Conservation (phyloP, 2,113 vertebrate genomes). For the Formicarius rufipectus region DNA sequence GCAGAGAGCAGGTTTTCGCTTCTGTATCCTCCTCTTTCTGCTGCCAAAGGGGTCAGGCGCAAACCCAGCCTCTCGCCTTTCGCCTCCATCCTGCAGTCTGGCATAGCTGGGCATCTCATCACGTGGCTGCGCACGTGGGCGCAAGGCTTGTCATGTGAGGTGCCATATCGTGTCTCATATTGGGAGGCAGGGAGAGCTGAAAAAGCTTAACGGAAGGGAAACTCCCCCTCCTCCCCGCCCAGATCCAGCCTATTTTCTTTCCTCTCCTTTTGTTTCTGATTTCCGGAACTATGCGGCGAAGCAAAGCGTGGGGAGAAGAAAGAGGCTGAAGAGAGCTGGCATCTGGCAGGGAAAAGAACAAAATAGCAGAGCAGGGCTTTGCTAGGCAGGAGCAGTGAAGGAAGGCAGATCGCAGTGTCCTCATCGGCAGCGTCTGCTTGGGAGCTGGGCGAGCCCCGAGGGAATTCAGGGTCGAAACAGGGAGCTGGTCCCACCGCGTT, state of each 20-base stretch:
- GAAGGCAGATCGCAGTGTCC: not conserved
- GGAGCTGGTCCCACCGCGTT: not conserved
- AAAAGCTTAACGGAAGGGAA: slow-evolving; percentile 32
- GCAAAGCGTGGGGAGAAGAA: slow-evolving; percentile 53
- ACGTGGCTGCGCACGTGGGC: slow-evolving; percentile 18
- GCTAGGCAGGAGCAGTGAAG: not conserved
- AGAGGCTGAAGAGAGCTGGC: slow-evolving; percentile 56
- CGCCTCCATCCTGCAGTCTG: not conserved
- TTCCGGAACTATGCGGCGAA: slow-evolving; percentile 55
- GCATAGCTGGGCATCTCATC: not conserved
- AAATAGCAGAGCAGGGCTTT: slow-evolving; percentile 13
- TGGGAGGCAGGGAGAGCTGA: not conserved
- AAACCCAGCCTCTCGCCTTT: not conserved
- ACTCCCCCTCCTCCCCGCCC: not conserved
- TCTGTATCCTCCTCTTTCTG: not conserved
- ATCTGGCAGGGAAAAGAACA: slow-evolving; percentile 68
- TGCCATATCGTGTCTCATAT: not conserved
- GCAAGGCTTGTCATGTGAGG: not conserved
- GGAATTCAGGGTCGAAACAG: not conserved
- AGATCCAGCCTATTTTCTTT: slow-evolving; percentile 52
- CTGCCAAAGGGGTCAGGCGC: not conserved
- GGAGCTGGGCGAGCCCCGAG: not conserved
- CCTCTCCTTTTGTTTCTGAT: slow-evolving; percentile 55
- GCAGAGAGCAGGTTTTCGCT: not conserved
- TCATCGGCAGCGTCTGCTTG: rapidly evolving